Evolutionary conservation across 1,140 invertebrate genomes (phyloP).

Genomic region (Pissodes strobi): DNA sequence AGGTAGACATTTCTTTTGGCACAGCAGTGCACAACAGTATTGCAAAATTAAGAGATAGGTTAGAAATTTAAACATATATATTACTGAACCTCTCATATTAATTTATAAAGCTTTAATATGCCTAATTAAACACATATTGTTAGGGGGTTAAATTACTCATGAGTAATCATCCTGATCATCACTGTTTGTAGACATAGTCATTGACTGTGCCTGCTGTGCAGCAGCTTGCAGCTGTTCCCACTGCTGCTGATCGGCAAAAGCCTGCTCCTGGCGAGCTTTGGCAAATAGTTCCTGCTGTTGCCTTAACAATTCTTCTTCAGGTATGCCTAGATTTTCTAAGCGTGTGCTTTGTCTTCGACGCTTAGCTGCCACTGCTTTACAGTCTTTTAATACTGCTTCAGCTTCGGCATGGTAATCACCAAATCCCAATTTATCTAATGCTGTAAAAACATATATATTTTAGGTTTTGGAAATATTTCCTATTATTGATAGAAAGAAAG

Average conservation of each 20-base stretch:
- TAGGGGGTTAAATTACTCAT: slow-evolving; percentile 16
- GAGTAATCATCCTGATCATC: slow-evolving; percentile 62
- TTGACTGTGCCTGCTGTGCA: slow-evolving; percentile 57
- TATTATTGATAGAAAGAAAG: too few species aligned
- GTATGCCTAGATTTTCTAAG: slow-evolving; percentile 95
- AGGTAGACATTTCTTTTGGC: too few species aligned
- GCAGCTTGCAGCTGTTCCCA: slow-evolving; percentile 83
- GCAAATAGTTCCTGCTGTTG: slow-evolving; percentile 99
- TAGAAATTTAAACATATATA: too few species aligned
- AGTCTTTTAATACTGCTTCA: slow-evolving; percentile 91
- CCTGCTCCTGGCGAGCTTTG: slow-evolving; percentile 89
- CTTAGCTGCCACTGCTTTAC: slow-evolving; percentile 95
- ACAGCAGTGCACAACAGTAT: too few species aligned
- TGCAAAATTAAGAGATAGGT: too few species aligned
- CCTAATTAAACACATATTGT: too few species aligned
- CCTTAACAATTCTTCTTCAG: slow-evolving; percentile 93
- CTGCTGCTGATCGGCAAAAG: slow-evolving; percentile 83
- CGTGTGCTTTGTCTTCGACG: slow-evolving; percentile 89
- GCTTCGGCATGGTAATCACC: slow-evolving; percentile 92
- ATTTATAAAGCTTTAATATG: too few species aligned
- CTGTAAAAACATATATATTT: slow-evolving; percentile 66
- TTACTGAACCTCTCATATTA: too few species aligned
- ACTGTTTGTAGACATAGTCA: slow-evolving; percentile 53
- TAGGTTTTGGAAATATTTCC: too few species aligned
- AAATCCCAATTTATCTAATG: slow-evolving; percentile 91